Base-by-base conservation (phyloP, 2,797 vertebrate genomes). In the Acrocephalus scirpaceus region DNA sequence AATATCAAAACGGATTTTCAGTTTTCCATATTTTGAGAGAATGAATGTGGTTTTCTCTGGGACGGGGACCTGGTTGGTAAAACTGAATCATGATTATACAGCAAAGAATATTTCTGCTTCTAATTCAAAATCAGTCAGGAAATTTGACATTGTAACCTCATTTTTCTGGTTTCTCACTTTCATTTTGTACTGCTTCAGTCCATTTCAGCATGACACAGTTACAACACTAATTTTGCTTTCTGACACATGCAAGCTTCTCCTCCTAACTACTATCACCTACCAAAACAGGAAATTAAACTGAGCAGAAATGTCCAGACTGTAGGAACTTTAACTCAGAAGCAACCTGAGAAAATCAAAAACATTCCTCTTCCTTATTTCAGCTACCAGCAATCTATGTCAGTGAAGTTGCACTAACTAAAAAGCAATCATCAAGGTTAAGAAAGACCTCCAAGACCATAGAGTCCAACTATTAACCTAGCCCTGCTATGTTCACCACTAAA, bases 81-180 rank as follows among this genome's bases (percentile, higher is more conserved):
- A 95, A 95, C 50, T 23, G 64, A 90, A 90, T 80, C 71, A n/a
- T 23, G 18, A 92, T 90, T 82, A 79, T 6, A 75, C 84, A 88
- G 9, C 36, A 93, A 92, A 90, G 64, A 29, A 12, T 82, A 38
- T 77, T 69, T 81, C 58, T 93, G 27, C 58, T 82, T 88, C 36
- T 79, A 87, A 83, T 84, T 86, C 29, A 85, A 48, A 92, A 83
- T 13, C 15, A 75, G 7, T 61, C 8, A 3, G 21, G 19, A 16
- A 90, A 38, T 61, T 66, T 77, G 73, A 90, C 34, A 54, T 50
- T 3, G 7, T 91, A 92, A 93, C 58, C 20, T 53, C 22, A 14
- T 64, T 93, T 32, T 84, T 48, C 82, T 36, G 38, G 3, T 70
- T 88, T 93, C 32, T 84, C 21, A 18, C 22, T 84, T 80, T 62